Percentiles rank a stretch among this genome's conserved stretches.
phyloP scores from a whole-genome alignment of 2,797 vertebrate genomes.

The Phataginus tricuspis region DNA sequence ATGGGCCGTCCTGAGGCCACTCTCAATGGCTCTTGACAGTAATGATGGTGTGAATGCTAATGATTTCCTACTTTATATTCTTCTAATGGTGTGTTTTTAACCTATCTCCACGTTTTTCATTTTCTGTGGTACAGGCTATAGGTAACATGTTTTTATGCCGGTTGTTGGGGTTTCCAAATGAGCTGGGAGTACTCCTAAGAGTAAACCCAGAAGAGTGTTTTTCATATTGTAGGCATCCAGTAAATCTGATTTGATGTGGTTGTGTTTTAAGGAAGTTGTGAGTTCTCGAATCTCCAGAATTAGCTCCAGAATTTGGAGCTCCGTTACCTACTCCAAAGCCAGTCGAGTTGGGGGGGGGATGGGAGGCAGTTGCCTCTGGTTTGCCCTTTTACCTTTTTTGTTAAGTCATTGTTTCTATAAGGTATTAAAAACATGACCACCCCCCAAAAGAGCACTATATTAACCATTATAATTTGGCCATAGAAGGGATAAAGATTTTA shows the following conservation, averaged over 20 bases:
- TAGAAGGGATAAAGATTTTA: background rate
- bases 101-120: background rate
- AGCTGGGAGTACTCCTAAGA: background rate
- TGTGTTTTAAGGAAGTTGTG: background rate
- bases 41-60: background rate
- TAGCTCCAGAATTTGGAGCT: background rate
- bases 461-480: background rate
- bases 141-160: background rate
- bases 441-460: background rate
- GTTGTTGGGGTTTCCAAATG: background rate
- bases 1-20: no score
- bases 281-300: background rate
- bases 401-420: background rate
- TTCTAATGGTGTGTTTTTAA: background rate
- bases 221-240: background rate
- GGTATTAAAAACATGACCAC: background rate
- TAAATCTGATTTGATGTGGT: background rate
- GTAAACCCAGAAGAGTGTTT: background rate
- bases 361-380: background rate
- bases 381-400: background rate
- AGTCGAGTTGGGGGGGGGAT: background rate
- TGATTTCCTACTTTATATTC: conserved; percentile 3
- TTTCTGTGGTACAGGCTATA: background rate
- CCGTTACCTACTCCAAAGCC: background rate
- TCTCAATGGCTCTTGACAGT: background rate